phyloP scores from a whole-genome alignment of 2,888 invertebrate species.

The Drosophila mettleri region DNA sequence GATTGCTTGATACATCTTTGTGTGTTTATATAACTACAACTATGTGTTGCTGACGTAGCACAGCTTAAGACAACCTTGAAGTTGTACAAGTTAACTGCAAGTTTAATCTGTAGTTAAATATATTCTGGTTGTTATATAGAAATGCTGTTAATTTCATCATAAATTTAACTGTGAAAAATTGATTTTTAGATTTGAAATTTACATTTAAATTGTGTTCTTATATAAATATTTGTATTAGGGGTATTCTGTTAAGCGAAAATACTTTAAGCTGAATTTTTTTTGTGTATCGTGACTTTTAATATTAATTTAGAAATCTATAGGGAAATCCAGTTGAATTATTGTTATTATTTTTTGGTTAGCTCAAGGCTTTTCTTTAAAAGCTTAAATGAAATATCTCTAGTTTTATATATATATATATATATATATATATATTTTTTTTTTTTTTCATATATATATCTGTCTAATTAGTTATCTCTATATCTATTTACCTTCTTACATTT shows the following conservation, averaged over 20 bases:
- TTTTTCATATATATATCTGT: too few relatives aligned
- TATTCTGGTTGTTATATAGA: neutral
- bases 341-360: neutral
- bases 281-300: too few relatives aligned
- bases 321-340: too few relatives aligned
- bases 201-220: neutral
- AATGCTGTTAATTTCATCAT: too few relatives aligned
- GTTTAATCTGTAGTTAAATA: neutral
- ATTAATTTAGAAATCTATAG: neutral
- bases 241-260: neutral
- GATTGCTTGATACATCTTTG: constrained; percentile 5
- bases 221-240: neutral
- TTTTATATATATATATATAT: too few relatives aligned
- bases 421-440: too few relatives aligned
- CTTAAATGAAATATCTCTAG: too few relatives aligned
- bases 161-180: neutral
- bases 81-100: neutral
- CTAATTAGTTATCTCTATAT: too few relatives aligned
- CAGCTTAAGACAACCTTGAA: neutral
- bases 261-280: neutral
- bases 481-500: neutral
- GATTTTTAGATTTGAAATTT: neutral
- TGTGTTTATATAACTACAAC: too few relatives aligned
- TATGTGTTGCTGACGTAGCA: neutral
- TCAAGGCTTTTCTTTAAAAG: too few relatives aligned